A percentile compares a stretch with the other conserved stretches of the same genome.
Conservation (phyloP, 2,113 vertebrate genomes). For the Hemiprocne comata region DNA sequence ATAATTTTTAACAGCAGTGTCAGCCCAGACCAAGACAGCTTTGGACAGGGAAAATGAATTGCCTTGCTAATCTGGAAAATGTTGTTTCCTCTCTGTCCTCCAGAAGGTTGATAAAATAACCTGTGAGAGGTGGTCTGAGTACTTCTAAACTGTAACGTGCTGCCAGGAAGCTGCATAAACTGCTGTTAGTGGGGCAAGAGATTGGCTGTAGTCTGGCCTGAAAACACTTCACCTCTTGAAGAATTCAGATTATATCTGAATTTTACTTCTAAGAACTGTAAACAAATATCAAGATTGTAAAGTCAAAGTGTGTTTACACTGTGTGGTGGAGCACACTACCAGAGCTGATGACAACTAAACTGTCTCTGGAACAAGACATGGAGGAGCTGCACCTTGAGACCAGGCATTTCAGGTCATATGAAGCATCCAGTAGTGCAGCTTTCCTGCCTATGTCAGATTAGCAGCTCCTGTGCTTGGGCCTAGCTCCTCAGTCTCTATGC, state of each 20-base stretch:
- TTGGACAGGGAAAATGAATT: background rate
- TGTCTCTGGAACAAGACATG: background rate
- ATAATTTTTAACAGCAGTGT: background rate
- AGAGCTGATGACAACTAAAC: background rate
- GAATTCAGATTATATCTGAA: background rate
- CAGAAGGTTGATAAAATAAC: background rate
- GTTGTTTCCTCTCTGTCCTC: background rate
- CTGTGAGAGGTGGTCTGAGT: background rate
- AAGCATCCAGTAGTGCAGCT: background rate
- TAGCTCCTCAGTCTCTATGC: background rate
- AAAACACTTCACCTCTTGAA: background rate
- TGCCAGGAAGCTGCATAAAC: background rate
- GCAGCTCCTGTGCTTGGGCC: background rate
- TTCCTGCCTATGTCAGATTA: background rate
- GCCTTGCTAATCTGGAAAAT: background rate
- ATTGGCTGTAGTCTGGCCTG: background rate
- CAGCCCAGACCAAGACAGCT: background rate
- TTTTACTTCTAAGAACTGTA: background rate
- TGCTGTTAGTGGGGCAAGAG: background rate
- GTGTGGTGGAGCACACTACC: background rate
- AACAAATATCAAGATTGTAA: background rate
- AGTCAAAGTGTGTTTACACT: background rate
- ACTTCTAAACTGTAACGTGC: background rate
- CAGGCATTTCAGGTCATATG: background rate
- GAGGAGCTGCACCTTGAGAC: background rate